Percentiles rank a stretch among this genome's conserved stretches.
These are phyloP conservation scores for Pristionchus mayeri DNA, from an alignment of 2,888 invertebrate genomes.

Conservation along the genomic window DNA sequence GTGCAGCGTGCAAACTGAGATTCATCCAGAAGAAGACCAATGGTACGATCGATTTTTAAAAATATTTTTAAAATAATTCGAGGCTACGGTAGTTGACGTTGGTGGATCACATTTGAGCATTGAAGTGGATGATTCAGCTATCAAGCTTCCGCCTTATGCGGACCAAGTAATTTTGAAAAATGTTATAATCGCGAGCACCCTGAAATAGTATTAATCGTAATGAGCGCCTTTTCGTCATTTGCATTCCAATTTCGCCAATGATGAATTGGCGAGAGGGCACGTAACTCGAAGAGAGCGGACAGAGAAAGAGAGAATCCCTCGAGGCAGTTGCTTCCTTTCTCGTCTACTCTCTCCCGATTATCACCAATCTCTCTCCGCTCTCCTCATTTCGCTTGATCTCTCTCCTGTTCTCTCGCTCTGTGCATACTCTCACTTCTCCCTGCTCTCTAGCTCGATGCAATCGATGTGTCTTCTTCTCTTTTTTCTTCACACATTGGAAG, in stretches of 20 bases:
- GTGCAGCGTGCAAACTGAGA: constrained; percentile 95
- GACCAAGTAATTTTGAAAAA: no score
- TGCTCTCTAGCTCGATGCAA: constrained; percentile 6
- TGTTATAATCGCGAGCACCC: no score
- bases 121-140: no score
- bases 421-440: background rate
- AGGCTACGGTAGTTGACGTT: no score
- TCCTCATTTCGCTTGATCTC: background rate
- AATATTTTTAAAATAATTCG: no score
- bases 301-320: background rate
- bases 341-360: background rate
- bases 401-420: background rate
- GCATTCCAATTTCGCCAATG: background rate
- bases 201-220: no score
- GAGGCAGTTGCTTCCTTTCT: background rate
- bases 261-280: background rate
- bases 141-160: no score
- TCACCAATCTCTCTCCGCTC: background rate
- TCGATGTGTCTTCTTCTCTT: background rate
- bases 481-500: constrained; percentile 23
- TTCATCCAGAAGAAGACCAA: constrained; percentile 98
- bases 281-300: background rate
- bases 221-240: no score
- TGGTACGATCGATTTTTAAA: constrained; percentile 79
- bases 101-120: no score